Conservation (phyloP, 2,888 invertebrate genomes). For the Agriotes lineatus region DNA sequence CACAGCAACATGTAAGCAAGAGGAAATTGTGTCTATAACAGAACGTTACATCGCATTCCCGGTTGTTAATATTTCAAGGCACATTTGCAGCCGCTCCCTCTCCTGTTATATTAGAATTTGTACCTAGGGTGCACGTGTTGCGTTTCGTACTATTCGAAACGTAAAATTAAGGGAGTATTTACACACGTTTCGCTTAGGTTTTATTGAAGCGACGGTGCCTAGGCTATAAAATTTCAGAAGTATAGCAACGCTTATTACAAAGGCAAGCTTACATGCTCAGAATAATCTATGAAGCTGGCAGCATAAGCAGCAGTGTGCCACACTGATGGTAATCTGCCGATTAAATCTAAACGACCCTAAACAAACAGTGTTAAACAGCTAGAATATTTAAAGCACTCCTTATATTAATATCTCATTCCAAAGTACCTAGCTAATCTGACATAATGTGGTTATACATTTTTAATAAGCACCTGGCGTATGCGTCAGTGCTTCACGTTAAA, state of each 20-base stretch:
- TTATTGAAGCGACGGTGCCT: background rate
- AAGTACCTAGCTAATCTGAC: background rate
- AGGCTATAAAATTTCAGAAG: background rate
- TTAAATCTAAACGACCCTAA: background rate
- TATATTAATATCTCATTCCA: background rate
- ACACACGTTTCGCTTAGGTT: background rate
- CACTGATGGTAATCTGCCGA: background rate
- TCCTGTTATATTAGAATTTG: slow-evolving; percentile 17
- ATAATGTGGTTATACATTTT: background rate
- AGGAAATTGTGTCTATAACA: slow-evolving; percentile 11
- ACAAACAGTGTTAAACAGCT: background rate
- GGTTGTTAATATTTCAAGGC: slow-evolving; percentile 21
- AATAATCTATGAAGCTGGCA: background rate
- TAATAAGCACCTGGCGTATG: background rate
- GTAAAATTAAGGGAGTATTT: slow-evolving; percentile 11
- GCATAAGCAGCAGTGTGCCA: background rate
- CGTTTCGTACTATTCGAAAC: background rate
- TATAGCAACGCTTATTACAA: background rate
- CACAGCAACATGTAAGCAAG: slow-evolving; percentile 30
- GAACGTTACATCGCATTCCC: slow-evolving; percentile 1
- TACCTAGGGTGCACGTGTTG: slow-evolving; percentile 13
- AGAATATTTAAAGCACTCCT: background rate
- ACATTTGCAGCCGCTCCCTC: slow-evolving; percentile 7
- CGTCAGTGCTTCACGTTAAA: too few relatives aligned
- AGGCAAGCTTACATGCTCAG: background rate